Evolutionary conservation across 2,113 vertebrate species (phyloP).

Genomic region (Struthidea cinerea): DNA sequence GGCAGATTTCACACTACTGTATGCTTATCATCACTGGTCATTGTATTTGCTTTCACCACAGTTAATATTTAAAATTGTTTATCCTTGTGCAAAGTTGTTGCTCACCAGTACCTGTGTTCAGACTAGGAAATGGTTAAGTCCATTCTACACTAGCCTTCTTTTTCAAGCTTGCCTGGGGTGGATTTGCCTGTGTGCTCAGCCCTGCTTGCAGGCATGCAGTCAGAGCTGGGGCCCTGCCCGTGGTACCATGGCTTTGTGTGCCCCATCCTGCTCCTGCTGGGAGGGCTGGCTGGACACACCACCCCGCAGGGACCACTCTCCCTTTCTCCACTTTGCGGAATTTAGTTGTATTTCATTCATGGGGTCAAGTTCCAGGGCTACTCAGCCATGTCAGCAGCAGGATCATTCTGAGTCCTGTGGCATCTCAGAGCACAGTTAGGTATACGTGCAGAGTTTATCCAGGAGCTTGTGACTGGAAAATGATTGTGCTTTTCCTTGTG

Average conservation of each 20-base stretch:
- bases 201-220: accelerated
- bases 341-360: not conserved
- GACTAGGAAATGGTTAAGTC: not conserved
- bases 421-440: not conserved
- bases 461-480: not conserved
- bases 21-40: not conserved
- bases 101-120: not conserved
- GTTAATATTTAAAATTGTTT: not conserved
- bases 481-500: not conserved
- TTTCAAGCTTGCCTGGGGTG: not conserved
- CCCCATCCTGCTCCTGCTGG: not conserved
- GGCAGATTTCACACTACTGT: not conserved
- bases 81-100: not conserved
- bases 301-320: accelerated
- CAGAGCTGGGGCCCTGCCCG: not conserved
- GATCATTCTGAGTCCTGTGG: not conserved
- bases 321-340: not conserved
- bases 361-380: not conserved
- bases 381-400: not conserved
- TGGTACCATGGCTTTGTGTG: not conserved
- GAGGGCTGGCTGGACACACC: not conserved
- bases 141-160: accelerated
- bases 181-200: accelerated
- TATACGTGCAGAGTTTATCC: not conserved
- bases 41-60: not conserved